Evolutionary conservation across 2,888 invertebrate species (phyloP).

Genomic region (Poecilobothrus nobilitatus): DNA sequence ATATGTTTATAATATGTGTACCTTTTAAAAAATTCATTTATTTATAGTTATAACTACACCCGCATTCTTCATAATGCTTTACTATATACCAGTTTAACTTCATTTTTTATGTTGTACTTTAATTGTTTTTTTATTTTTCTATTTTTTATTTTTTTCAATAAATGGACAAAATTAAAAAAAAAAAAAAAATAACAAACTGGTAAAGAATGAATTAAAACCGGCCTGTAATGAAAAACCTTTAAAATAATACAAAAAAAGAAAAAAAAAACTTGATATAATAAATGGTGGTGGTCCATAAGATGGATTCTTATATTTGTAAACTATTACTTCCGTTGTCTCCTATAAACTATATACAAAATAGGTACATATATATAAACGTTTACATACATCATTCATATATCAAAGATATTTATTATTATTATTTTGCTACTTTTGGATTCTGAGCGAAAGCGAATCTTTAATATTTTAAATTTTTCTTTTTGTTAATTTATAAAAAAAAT

Average conservation of each 20-base stretch:
- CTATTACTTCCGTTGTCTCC: background rate
- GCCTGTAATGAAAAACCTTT: background rate
- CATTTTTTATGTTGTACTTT: no score
- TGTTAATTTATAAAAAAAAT: background rate
- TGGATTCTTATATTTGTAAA: background rate
- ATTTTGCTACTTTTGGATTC: background rate
- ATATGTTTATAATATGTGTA: no score
- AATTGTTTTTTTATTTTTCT: no score
- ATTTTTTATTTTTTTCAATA: no score
- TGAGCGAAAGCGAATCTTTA: slow-evolving; percentile 6
- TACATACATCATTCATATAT: no score
- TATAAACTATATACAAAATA: no score
- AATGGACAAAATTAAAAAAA: background rate
- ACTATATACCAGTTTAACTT: no score
- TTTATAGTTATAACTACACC: no score
- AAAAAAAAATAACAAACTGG: background rate
- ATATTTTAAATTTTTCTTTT: background rate
- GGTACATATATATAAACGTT: no score
- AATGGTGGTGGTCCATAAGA: background rate
- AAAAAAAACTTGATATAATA: background rate
- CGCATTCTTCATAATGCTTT: no score
- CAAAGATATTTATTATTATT: no score
- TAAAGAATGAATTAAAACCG: background rate
- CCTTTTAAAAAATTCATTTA: no score
- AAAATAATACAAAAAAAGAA: background rate